Evolutionary conservation across 2,797 vertebrate genomes (phyloP).

Genomic region (Tapera naevia): DNA sequence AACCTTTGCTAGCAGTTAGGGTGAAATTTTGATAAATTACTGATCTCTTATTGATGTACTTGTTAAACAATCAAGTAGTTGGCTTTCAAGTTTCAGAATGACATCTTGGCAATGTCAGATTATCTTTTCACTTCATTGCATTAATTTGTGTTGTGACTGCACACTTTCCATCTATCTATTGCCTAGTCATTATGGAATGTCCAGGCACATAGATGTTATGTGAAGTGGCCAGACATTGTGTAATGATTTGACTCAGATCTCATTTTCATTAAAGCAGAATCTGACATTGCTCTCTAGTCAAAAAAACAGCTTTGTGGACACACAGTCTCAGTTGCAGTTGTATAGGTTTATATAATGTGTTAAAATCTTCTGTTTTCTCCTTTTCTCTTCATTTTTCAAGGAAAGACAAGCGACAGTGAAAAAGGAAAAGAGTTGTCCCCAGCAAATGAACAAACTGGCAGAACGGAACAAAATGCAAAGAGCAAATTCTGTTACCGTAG

Average conservation of each 20-base stretch:
- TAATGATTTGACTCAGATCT: slow-evolving; percentile 37
- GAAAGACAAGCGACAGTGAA: slow-evolving; percentile 88
- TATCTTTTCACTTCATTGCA: slow-evolving; percentile 53
- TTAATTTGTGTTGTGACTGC: slow-evolving; percentile 54
- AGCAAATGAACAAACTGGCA: slow-evolving; percentile 80
- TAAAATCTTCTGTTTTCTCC: slow-evolving; percentile 11
- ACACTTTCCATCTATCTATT: slow-evolving; percentile 61
- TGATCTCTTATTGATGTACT: background rate
- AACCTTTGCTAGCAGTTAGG: background rate
- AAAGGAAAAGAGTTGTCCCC: slow-evolving; percentile 81
- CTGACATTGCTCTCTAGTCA: background rate
- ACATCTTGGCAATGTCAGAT: background rate
- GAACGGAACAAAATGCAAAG: slow-evolving; percentile 90
- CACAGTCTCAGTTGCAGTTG: background rate
- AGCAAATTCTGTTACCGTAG: slow-evolving; percentile 90
- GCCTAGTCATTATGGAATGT: slow-evolving; percentile 34
- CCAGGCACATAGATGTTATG: slow-evolving; percentile 47
- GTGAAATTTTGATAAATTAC: background rate
- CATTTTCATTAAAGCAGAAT: slow-evolving; percentile 45
- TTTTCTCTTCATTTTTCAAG: slow-evolving; percentile 66
- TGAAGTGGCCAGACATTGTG: slow-evolving; percentile 42
- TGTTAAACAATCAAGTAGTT: background rate
- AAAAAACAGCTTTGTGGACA: background rate
- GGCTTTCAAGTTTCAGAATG: slow-evolving; percentile 3
- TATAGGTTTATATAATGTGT: background rate